Conservation (phyloP, 37 sponge, comb jelly and placozoan species). For the Geodia barretti region DNA sequence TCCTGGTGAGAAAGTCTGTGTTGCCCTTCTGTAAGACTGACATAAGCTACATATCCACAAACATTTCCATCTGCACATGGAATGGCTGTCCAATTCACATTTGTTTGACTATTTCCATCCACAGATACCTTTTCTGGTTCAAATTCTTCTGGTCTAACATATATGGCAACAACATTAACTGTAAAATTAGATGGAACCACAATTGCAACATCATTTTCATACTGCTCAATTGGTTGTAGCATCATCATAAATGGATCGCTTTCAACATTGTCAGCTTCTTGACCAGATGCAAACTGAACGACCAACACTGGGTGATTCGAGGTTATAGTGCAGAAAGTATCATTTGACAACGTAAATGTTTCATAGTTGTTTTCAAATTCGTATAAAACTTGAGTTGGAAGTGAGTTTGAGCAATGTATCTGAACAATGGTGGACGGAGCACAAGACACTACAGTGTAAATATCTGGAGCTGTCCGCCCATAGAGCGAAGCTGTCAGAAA, state of each 20-base stretch:
- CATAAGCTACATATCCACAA: slow-evolving; percentile 27
- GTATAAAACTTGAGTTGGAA: too few relatives aligned
- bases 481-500: slow-evolving; percentile 40
- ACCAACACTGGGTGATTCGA: slow-evolving; percentile 44
- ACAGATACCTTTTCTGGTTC: slow-evolving; percentile 17
- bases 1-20: slow-evolving; percentile 36
- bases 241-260: slow-evolving; percentile 69
- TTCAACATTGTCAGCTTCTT: neutral
- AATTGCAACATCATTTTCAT: slow-evolving; percentile 44
- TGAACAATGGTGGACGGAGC: slow-evolving; percentile 22
- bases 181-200: neutral
- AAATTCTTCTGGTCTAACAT: slow-evolving; percentile 27
- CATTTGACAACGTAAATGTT: neutral
- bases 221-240: slow-evolving; percentile 74
- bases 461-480: slow-evolving; percentile 12
- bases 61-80: neutral
- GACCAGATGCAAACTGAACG: slow-evolving; percentile 28
- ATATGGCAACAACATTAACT: slow-evolving; percentile 33
- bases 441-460: slow-evolving; percentile 37
- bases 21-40: slow-evolving; percentile 11
- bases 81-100: slow-evolving; percentile 5
- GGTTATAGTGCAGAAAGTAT: slow-evolving; percentile 36
- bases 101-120: slow-evolving; percentile 2
- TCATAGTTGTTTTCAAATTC: slow-evolving; percentile 12
- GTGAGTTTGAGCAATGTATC: too few relatives aligned